Percentiles rank a stretch among this genome's conserved stretches.
These are phyloP conservation scores for Pseudococcus longispinus DNA, from an alignment of 2,888 invertebrate species.

Conservation along the genomic window DNA sequence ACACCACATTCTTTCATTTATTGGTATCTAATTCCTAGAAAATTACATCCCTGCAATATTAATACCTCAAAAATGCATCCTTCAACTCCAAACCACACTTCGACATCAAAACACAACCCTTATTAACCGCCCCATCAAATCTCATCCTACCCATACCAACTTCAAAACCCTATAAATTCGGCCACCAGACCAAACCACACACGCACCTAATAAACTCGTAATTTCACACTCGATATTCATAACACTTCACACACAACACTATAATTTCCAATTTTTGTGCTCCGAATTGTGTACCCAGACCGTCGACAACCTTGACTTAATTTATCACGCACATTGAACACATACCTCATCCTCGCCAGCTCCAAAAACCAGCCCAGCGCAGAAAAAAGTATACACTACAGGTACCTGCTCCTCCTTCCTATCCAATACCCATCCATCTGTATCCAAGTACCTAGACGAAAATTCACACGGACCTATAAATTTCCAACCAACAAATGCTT, in stretches of 20 bases:
- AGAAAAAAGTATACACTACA: not conserved
- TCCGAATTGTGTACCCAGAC: not conserved
- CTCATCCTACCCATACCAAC: too few species aligned
- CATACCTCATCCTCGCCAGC: not conserved
- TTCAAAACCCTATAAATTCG: not conserved
- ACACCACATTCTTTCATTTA: too few species aligned
- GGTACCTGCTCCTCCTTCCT: too few species aligned
- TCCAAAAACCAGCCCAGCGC: not conserved
- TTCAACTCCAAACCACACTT: too few species aligned
- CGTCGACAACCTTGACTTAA: conserved; percentile 33
- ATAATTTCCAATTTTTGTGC: conserved; percentile 8
- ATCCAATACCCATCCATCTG: too few species aligned
- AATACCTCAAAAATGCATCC: too few species aligned
- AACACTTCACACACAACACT: not conserved
- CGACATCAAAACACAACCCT: too few species aligned
- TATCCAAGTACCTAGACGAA: too few species aligned
- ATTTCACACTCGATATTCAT: conserved; percentile 7
- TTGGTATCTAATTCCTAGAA: too few species aligned
- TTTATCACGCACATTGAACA: conserved; percentile 24
- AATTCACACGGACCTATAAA: not conserved
- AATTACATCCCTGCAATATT: too few species aligned
- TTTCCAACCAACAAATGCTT: not conserved
- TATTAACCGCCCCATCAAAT: too few species aligned
- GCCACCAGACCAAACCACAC: not conserved
- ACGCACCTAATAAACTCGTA: not conserved